Percentiles rank a stretch among this genome's conserved stretches.
Conservation (phyloP, 2,113 vertebrate species). For the Hemiprocne comata region DNA sequence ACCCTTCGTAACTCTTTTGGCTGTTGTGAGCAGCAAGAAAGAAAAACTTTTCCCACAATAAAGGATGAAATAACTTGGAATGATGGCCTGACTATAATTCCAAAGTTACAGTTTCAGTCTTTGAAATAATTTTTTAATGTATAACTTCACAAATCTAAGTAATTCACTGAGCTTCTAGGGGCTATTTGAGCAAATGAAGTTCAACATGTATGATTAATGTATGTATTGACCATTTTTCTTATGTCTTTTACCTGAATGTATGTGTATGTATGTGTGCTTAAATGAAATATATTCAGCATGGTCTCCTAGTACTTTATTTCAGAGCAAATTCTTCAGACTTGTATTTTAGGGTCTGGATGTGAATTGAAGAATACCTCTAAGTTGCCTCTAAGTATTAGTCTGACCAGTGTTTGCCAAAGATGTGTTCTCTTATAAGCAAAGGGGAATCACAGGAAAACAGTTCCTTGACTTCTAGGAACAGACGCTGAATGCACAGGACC, state of each 20-base stretch:
- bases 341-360: not conserved
- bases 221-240: not conserved
- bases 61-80: not conserved
- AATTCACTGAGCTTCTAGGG: not conserved
- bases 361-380: not conserved
- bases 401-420: not conserved
- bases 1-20: not conserved
- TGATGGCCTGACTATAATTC: not conserved
- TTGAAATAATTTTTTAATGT: not conserved
- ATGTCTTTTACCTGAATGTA: not conserved
- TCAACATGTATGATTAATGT: not conserved
- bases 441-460: not conserved
- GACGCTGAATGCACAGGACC: not conserved
- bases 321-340: not conserved
- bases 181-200: not conserved
- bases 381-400: not conserved
- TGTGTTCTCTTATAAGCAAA: not conserved
- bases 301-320: not conserved
- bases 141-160: not conserved
- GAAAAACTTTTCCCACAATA: not conserved
- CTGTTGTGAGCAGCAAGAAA: not conserved
- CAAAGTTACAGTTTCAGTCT: not conserved
- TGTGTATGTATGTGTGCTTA: not conserved
- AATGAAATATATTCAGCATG: not conserved
- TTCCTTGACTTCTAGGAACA: constrained; percentile 21